Evolutionary conservation across 2,113 vertebrate genomes (phyloP).

Genomic region (Paramormyrops kingsleyae): DNA sequence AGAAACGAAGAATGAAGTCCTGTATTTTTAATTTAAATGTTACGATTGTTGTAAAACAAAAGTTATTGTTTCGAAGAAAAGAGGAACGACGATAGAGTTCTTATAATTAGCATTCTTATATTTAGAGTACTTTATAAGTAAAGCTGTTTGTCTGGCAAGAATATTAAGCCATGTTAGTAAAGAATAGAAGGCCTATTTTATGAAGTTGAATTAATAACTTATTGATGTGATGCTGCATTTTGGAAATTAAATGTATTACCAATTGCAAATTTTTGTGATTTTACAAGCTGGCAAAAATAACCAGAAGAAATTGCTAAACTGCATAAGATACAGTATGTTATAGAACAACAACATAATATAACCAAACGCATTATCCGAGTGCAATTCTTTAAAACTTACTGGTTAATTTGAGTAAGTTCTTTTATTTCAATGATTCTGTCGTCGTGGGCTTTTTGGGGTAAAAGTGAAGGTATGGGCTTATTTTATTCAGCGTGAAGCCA

Average conservation of each 20-base stretch:
- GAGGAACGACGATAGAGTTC: not conserved
- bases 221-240: not conserved
- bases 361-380: not conserved
- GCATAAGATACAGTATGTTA: not conserved
- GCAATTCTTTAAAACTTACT: not conserved
- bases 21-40: not conserved
- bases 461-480: not conserved
- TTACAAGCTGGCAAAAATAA: not conserved
- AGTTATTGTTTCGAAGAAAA: not conserved
- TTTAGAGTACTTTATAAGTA: not conserved
- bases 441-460: not conserved
- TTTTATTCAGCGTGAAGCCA: not conserved
- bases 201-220: not conserved
- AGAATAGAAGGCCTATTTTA: not conserved
- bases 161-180: not conserved
- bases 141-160: not conserved
- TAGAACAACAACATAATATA: not conserved
- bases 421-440: not conserved
- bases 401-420: not conserved
- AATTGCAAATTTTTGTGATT: not conserved
- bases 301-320: not conserved
- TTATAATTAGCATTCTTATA: not conserved
- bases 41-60: not conserved
- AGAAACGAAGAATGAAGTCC: not conserved
- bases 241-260: not conserved